Percentiles rank a stretch among this genome's conserved stretches.
These are phyloP conservation scores for Cuniculus paca DNA, from an alignment of 2,797 vertebrate genomes.

Conservation along the genomic window DNA sequence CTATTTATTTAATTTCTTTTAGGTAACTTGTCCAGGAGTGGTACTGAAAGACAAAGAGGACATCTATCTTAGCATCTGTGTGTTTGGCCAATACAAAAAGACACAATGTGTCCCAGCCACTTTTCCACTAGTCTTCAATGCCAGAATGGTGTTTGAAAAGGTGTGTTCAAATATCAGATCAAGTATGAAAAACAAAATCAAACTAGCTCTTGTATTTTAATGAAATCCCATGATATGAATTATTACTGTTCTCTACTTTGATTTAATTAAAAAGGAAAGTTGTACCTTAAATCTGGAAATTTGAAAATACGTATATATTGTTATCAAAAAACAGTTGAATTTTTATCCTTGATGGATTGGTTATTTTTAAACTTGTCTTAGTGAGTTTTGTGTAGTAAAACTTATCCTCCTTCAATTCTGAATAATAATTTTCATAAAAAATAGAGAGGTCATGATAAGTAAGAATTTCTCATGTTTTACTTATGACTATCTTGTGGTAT, in stretches of 20 bases:
- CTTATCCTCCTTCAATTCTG: background rate
- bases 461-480: conserved; percentile 3
- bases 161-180: conserved; percentile 88
- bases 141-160: conserved; percentile 95
- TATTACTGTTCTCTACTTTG: conserved; percentile 18
- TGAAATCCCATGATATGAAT: background rate
- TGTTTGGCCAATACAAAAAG: conserved; percentile 95
- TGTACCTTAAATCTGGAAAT: conserved; percentile 39
- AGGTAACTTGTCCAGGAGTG: conserved; percentile 95
- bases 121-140: conserved; percentile 94
- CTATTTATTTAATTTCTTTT: conserved; percentile 69
- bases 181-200: conserved; percentile 57
- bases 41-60: conserved; percentile 90
- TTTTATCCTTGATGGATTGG: conserved; percentile 14
- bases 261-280: conserved; percentile 57
- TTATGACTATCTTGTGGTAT: background rate
- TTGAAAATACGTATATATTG: conserved; percentile 60
- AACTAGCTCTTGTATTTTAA: conserved; percentile 30
- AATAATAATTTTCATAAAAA: conserved; percentile 38
- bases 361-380: conserved; percentile 56
- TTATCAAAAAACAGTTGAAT: conserved; percentile 48
- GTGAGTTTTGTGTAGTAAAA: conserved; percentile 23
- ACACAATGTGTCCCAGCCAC: conserved; percentile 91
- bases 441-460: background rate
- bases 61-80: conserved; percentile 93